Conservation (phyloP, 2,113 vertebrate genomes). For the Phaethon lepturus region DNA sequence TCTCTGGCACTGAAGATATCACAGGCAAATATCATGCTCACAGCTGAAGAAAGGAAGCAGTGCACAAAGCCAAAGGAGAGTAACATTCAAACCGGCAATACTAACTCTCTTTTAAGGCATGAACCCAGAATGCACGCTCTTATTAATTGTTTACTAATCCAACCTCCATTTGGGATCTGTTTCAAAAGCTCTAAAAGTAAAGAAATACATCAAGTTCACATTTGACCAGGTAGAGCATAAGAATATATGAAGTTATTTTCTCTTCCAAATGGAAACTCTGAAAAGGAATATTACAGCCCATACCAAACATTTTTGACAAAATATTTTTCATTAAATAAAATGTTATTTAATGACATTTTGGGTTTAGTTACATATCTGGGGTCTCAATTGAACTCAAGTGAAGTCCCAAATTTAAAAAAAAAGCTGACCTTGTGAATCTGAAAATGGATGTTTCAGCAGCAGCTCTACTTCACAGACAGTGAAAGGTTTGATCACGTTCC, state of each 20-base stretch:
- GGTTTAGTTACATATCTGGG: not conserved
- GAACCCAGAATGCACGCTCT: not conserved
- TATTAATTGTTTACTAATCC: not conserved
- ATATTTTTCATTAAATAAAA: not conserved
- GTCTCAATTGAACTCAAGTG: not conserved
- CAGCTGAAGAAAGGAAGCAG: not conserved
- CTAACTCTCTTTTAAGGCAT: not conserved
- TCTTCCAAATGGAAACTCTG: not conserved
- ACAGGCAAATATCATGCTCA: not conserved
- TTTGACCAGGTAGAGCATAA: not conserved
- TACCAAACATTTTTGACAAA: not conserved
- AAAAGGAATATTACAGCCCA: not conserved
- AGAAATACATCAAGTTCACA: not conserved
- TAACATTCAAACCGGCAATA: not conserved
- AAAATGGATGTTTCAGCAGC: constrained; percentile 3
- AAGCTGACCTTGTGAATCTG: not conserved
- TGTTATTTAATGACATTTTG: not conserved
- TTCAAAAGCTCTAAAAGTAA: not conserved
- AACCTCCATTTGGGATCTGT: not conserved
- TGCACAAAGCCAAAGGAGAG: not conserved
- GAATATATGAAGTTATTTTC: not conserved
- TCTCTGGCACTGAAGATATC: not conserved
- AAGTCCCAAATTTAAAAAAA: not conserved
- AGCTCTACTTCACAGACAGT: not conserved
- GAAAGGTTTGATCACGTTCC: not conserved